Base-by-base conservation (phyloP, 2,113 vertebrate species). In the Odontesthes bonariensis region DNA sequence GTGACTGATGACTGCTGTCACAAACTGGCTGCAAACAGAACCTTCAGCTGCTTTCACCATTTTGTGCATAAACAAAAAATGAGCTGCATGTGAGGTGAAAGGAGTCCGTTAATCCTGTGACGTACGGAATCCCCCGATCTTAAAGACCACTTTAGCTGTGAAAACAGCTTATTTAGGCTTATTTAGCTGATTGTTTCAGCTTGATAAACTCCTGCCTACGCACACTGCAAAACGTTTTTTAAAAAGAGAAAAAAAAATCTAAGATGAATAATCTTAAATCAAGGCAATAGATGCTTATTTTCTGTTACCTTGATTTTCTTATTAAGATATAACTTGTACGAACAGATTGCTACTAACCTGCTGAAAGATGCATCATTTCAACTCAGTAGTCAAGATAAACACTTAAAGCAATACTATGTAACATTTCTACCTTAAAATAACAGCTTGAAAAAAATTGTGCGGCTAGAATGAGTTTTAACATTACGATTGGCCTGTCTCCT, bases 1-100 rank as follows among this genome's bases (percentile, higher is more conserved):
- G 53, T 66, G 22, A 58, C 35, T 58, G 1, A 70, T 70, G 44
- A 67, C 22, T 59, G 55, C 44, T 59, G 22, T 58, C 60, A 49
- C 31, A 44, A 57, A 73, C 42, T 8, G 27, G 3, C 13, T 74
- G 42, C 19, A 57, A 47, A 22, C 11, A 33, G 10, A 65, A 16
- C 31, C 31, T 52, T 44, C 8, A 6, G 53, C 51, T 54, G n/a
- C 31, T 49, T 55, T 59, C 13, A 17, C 47, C 55, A 49, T 51
- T 59, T 56, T 69, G 57, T 49, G 17, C 47, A 38, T 51, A 14
- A 49, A 47, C 47, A 38, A 55, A 55, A 11, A 49, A 49, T 49
- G 6, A 49, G 7, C 46, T 49, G 17, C 16, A 5, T 49, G 46
- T 49, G 46, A 49, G 7, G 17, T n/a, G 17, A 13, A 49, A 19